These are phyloP conservation scores for Pithys albifrons DNA, from an alignment of 2,113 vertebrate species.

Conservation along the genomic window DNA sequence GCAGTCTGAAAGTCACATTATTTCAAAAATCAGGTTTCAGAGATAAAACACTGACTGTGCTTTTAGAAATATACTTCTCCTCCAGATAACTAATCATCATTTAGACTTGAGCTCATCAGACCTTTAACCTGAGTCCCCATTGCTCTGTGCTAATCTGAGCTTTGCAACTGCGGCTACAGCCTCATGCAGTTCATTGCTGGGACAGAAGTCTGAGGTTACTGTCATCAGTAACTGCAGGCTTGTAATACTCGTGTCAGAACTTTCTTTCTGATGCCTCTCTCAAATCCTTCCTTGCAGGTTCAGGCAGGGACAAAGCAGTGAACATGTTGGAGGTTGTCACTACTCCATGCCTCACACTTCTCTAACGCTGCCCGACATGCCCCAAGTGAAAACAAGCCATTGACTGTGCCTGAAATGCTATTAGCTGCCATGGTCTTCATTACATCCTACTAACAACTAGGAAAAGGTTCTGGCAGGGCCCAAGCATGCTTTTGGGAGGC, in stretches of 20 bases:
- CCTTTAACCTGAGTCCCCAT: not conserved
- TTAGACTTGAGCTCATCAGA: not conserved
- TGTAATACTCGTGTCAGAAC: not conserved
- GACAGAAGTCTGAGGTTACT: not conserved
- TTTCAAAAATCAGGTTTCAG: not conserved
- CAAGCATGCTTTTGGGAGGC: not conserved
- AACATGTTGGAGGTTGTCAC: not conserved
- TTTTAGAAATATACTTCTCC: not conserved
- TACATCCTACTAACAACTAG: not conserved
- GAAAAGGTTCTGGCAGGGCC: not conserved
- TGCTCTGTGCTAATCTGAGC: not conserved
- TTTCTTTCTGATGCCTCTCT: not conserved
- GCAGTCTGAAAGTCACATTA: not conserved
- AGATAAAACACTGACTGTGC: not conserved
- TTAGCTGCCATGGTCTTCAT: not conserved
- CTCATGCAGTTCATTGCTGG: accelerated
- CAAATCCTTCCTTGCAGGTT: not conserved
- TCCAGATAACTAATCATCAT: not conserved
- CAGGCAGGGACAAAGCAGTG: not conserved
- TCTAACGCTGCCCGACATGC: accelerated
- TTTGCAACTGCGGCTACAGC: accelerated
- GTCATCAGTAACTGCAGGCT: not conserved
- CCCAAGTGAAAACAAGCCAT: not conserved
- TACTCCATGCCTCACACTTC: accelerated
- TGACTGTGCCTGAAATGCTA: not conserved